Base-by-base conservation (phyloP, 1,140 invertebrate genomes). In the Zaprionus davidi region DNA sequence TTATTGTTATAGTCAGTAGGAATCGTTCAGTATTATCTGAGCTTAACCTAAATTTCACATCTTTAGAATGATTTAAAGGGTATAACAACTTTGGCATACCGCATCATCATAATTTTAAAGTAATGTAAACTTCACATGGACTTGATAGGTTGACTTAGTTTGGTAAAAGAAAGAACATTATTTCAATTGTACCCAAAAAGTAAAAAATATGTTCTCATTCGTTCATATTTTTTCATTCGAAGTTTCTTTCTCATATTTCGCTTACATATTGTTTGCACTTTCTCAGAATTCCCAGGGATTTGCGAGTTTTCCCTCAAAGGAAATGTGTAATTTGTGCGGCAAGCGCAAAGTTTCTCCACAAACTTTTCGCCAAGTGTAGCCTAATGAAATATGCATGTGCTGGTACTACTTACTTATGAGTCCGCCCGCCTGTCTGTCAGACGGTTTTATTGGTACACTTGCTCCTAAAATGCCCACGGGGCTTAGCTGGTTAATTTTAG, bases 401-500 rank as follows among this genome's bases (percentile, higher is more conserved):
- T 66, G 34, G 17, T 55, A 55, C 31, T 46, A 58, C 53, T 67
- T 46, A 58, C 53, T 67, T 41, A 34, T 58, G 70, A 66, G 49
- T 60, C 22, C 36, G 34, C 53, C 46, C 12, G 20, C 20, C 65
- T 31, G 67, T 67, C 64, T 63, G 67, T 75, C 56, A 53, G 67
- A 58, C 60, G 59, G 78, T 86, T 86, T 86, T 82, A 90, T 84
- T 81, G 88, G 56, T 69, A 79, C 66, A 87, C 79, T 87, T 82
- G 77, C 79, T 68, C 78, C 78, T 83, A 78, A 88, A 88, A 83
- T 81, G 77, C 81, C 81, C 78, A 66, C 62, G 71, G 78, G 84
- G 73, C 55, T 80, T 76, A 73, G 78, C 70, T 72, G 84, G 84
- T 80, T 86, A 86, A 86, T 86, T 86, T 86, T 80, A 83, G 67